Percentiles rank a stretch among this genome's conserved stretches.
Evolutionary conservation across 2,113 vertebrate species (phyloP).

Genomic region (Argyrosomus japonicus): DNA sequence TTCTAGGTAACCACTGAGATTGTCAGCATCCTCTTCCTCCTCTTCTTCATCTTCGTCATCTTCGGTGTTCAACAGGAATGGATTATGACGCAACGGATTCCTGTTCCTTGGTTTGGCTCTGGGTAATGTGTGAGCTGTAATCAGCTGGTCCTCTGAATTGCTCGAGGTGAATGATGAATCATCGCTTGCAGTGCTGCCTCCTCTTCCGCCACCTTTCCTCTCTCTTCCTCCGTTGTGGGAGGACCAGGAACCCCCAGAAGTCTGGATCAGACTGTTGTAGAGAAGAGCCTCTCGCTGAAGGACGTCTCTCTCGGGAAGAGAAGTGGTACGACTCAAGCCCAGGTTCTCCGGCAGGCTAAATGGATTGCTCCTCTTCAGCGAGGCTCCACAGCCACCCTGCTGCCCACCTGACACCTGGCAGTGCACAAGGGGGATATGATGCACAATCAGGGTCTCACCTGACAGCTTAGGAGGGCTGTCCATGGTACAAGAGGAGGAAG

Average conservation of each 20-base stretch:
- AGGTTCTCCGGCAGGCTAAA: slow-evolving; percentile 90
- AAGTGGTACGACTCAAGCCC: slow-evolving; percentile 86
- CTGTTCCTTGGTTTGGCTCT: slow-evolving; percentile 75
- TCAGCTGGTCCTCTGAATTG: slow-evolving; percentile 81
- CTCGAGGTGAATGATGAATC: slow-evolving; percentile 84
- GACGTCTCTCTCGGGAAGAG: slow-evolving; percentile 89
- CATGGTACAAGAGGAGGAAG: slow-evolving; percentile 80
- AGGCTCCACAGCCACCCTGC: slow-evolving; percentile 78
- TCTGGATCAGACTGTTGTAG: slow-evolving; percentile 90
- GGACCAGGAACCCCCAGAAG: slow-evolving; percentile 73
- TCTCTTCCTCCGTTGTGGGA: slow-evolving; percentile 63
- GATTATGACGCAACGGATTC: slow-evolving; percentile 86
- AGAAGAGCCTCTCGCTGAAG: slow-evolving; percentile 91
- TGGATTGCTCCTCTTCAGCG: slow-evolving; percentile 86
- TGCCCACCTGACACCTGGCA: slow-evolving; percentile 92
- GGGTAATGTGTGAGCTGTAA: slow-evolving; percentile 69
- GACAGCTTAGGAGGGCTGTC: slow-evolving; percentile 93
- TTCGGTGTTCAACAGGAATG: slow-evolving; percentile 89
- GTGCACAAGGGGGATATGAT: slow-evolving; percentile 97
- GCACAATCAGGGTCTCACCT: slow-evolving; percentile 96
- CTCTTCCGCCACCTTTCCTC: slow-evolving; percentile 51
- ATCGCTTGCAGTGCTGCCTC: slow-evolving; percentile 80
- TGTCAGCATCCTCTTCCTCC: slow-evolving; percentile 80
- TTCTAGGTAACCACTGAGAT: slow-evolving; percentile 84
- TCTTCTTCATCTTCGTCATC: slow-evolving; percentile 79